Base-by-base conservation (phyloP, 2,888 invertebrate genomes). In the Drosophila seclusa region DNA sequence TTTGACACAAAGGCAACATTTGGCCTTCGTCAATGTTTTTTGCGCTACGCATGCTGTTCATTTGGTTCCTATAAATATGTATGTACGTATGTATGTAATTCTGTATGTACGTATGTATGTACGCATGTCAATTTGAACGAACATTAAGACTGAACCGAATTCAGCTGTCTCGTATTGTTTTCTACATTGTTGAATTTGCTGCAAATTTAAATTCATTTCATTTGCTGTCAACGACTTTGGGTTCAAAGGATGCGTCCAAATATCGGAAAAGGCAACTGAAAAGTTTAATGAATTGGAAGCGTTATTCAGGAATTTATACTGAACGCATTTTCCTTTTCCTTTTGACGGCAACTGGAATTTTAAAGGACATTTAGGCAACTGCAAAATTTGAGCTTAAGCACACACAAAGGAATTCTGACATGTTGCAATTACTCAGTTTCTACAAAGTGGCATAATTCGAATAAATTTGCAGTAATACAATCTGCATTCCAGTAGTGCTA, bases 221-320 rank as follows among this genome's bases (percentile, higher is more conserved):
- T 49, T 55, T 50, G 57, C 54, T 59, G 62, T 55, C 49, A 32
- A 63, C 55, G 60, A 63, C 60, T 63, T 53, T 57, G 76, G 76
- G 76, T 73, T 71, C 73, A 81, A 81, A 78, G 71, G 76, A 61
- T 76, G 73, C 67, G 63, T 38, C 29, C 53, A 49, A 61, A 57
- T 70, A 57, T 40, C 36, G 53, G n/a, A 54, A 73, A 76, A 45
- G 69, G 68, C 66, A 80, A 60, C 64, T 31, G 68, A 83, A 80
- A 73, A 79, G 81, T 60, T 76, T 75, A 85, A 85, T 85, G 84
- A 85, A 83, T 74, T 80, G 79, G 70, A 85, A 85, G 68, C 67
- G 80, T 80, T 73, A 54, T 69, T 71, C 31, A 29, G 70, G 77
- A 65, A 82, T 82, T 67, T 60, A 62, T 48, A 63, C 67, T 64